These are phyloP conservation scores for Agrilus biguttatus DNA, from an alignment of 2,888 invertebrate genomes.

Conservation along the genomic window DNA sequence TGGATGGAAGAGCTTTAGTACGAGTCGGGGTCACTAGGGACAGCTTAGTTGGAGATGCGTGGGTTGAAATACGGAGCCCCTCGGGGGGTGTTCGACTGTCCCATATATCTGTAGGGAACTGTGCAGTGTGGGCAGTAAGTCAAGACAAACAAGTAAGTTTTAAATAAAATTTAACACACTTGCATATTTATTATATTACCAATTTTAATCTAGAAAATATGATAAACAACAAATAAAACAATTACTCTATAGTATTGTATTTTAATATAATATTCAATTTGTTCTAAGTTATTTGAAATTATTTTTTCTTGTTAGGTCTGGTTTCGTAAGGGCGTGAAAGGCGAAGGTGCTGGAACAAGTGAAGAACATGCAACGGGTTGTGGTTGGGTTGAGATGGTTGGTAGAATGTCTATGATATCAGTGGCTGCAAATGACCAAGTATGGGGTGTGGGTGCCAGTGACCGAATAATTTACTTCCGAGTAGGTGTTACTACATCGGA, in stretches of 20 bases:
- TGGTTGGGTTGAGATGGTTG: conserved; percentile 84
- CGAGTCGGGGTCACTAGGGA: conserved; percentile 74
- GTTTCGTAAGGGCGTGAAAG: conserved; percentile 68
- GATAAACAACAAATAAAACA: no score
- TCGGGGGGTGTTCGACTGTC: conserved; percentile 53
- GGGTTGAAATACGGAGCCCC: conserved; percentile 70
- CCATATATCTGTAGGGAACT: conserved; percentile 69
- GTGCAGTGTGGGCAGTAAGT: conserved; percentile 68
- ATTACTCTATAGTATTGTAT: no score
- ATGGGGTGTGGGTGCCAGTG: conserved; percentile 72
- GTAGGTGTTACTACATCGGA: conserved; percentile 60
- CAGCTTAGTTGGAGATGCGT: conserved; percentile 46
- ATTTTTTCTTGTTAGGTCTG: conserved; percentile 39
- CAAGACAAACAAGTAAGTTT: conserved; percentile 46
- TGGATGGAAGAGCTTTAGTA: conserved; percentile 70
- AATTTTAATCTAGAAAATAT: no score
- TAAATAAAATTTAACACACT: no score
- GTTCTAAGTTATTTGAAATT: no score
- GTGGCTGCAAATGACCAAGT: conserved; percentile 75
- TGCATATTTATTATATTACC: no score
- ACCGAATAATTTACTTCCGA: conserved; percentile 68
- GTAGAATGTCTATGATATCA: conserved; percentile 68
- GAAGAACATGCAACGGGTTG: conserved; percentile 66
- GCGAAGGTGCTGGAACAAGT: conserved; percentile 53
- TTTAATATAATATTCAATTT: no score